Base-by-base conservation (phyloP, 2,113 vertebrate species). In the Ceratotherium simum region DNA sequence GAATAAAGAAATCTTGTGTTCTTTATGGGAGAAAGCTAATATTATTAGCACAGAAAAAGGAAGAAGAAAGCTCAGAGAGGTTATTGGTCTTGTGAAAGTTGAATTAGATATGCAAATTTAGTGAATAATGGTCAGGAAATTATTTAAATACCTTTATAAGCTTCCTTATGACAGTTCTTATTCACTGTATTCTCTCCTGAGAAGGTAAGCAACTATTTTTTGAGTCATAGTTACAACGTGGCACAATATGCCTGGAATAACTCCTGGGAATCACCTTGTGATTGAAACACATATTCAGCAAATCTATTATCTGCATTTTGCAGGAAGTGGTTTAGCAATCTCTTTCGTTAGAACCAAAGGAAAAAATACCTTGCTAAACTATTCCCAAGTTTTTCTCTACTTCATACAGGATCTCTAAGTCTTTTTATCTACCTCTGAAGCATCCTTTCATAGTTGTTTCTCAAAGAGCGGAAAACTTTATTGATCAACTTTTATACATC, bases 241-340 rank as follows among this genome's bases (percentile, higher is more conserved):
- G 79, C 83, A 86, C 58, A 90, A 48, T 72, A 80, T 73, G 51
- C 65, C 67, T 56, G 20, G 56, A 93, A 88, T 46, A 86, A 93
- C 16, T 96, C 90, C 80, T 78, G 69, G 90, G 65, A 96, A 98
- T 84, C 81, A 82, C 65, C 87, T 92, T 81, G 67, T 62, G 94
- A 97, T 33, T 72, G 33, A 96, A 95, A 80, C 54, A 94, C 93
- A 85, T 96, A 90, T 89, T 98, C 96, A 97, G 81, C 96, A 97
- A 92, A 81, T 96, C 88, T 76, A 56, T 70, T 97, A 97, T 89
- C 84, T 95, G 72, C 46, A 88, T 88, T 96, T 91, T 29, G 36
- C 48, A 64, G 33, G 91, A 87, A 97, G 84, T 82, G 56, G 78
- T 88, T 97, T 94, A 90, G 62, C 54, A 95, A 94, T n/a, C 48